Evolutionary conservation across 2,797 vertebrate species (phyloP).

Genomic region (Poeciliopsis infans): DNA sequence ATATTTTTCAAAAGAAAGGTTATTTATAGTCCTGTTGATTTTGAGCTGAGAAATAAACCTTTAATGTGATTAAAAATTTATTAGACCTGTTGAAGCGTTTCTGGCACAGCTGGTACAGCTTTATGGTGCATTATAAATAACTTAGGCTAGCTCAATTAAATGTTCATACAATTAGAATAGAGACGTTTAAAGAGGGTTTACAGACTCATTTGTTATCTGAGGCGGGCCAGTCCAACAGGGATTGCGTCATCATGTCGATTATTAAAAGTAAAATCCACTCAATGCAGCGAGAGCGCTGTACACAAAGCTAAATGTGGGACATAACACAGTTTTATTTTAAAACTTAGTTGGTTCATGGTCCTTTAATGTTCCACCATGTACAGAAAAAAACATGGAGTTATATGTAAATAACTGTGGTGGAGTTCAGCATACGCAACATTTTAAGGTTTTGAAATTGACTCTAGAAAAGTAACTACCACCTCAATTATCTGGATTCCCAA

Average conservation of each 20-base stretch:
- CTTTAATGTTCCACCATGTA: background rate
- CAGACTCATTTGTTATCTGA: background rate
- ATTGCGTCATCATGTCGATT: background rate
- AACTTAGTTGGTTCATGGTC: background rate
- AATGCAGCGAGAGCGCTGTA: background rate
- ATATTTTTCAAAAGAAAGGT: background rate
- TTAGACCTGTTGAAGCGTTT: background rate
- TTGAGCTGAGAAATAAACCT: background rate
- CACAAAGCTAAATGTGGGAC: background rate
- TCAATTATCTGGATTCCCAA: background rate
- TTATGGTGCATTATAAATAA: background rate
- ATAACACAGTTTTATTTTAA: background rate
- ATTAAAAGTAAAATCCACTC: background rate
- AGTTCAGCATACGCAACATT: background rate
- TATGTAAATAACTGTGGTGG: background rate
- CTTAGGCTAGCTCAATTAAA: background rate
- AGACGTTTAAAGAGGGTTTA: background rate
- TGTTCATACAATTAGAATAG: background rate
- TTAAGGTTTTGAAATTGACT: background rate
- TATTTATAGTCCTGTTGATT: background rate
- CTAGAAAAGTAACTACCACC: background rate
- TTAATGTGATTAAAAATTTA: conserved; percentile 1
- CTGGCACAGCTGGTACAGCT: background rate
- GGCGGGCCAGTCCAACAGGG: background rate
- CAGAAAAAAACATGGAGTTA: background rate